Conservation (phyloP, 1,140 invertebrate species). For the Drosophila azteca region DNA sequence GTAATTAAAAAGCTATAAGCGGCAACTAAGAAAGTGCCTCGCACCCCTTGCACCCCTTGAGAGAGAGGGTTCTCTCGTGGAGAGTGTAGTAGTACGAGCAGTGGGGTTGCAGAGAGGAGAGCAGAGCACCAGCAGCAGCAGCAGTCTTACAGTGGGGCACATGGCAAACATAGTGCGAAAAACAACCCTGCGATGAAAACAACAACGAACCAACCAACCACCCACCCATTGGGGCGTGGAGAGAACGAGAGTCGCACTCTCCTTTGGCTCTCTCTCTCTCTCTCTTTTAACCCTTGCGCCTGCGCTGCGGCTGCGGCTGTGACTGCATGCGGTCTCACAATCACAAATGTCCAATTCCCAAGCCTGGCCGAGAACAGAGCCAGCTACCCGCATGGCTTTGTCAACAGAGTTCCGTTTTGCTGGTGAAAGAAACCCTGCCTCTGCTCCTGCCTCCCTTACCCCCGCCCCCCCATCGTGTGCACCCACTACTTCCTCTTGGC, state of each 20-base stretch:
- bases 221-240: conserved; percentile 67
- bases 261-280: conserved; percentile 2
- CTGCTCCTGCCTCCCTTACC: background rate
- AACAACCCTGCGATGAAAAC: conserved; percentile 59
- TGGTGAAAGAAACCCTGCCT: conserved; percentile 15
- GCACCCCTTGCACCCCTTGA: too few species aligned
- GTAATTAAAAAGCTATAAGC: conserved; percentile 75
- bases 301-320: conserved; percentile 26
- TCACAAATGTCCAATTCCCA: conserved; percentile 43
- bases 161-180: conserved; percentile 58
- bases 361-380: conserved; percentile 8
- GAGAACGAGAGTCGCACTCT: conserved; percentile 18
- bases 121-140: background rate
- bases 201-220: conserved; percentile 66
- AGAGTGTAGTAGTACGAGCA: too few species aligned
- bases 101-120: too few species aligned
- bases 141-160: conserved; percentile 55
- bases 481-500: conserved; percentile 28
- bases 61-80: too few species aligned
- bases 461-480: background rate
- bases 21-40: conserved; percentile 30
- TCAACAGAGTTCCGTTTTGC: conserved; percentile 57
- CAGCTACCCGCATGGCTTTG: conserved; percentile 55
- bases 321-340: conserved; percentile 29
- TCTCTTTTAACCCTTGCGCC: conserved; percentile 48